phyloP scores from a whole-genome alignment of 2,797 vertebrate genomes.

The Cuniculus paca region DNA sequence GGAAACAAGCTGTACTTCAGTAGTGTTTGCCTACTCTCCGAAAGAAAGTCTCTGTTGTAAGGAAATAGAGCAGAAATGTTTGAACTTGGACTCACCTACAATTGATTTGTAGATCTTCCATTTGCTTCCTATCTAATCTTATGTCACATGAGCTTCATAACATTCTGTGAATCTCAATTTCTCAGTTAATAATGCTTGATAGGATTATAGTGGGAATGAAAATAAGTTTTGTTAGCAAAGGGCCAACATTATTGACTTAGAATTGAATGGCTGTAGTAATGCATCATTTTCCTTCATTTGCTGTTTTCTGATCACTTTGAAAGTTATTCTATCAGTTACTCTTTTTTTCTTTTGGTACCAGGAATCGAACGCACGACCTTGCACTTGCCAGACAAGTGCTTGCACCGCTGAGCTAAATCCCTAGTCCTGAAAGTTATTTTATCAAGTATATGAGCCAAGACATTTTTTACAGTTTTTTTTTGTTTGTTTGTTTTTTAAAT shows the following conservation, averaged over 20 bases:
- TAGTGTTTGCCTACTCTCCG: slow-evolving; percentile 1
- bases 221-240: neutral
- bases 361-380: too few relatives aligned
- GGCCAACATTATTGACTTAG: neutral
- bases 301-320: slow-evolving; percentile 46
- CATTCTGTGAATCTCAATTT: neutral
- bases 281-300: slow-evolving; percentile 26
- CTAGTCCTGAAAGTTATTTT: slow-evolving; percentile 36
- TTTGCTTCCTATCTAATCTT: slow-evolving; percentile 36
- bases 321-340: slow-evolving; percentile 26
- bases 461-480: neutral
- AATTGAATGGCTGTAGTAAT: neutral
- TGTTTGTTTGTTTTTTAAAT: too few relatives aligned
- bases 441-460: slow-evolving; percentile 15
- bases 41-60: slow-evolving; percentile 3
- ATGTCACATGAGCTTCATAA: slow-evolving; percentile 1
- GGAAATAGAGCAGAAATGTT: neutral
- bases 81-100: neutral
- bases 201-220: neutral
- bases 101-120: neutral
- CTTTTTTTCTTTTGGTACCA: too few relatives aligned
- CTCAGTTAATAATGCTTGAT: neutral
- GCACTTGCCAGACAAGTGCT: too few relatives aligned
- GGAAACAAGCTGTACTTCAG: neutral
- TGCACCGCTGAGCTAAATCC: too few relatives aligned